Evolutionary conservation across 2,888 invertebrate genomes (phyloP).

Genomic region (Eilema sororculum): DNA sequence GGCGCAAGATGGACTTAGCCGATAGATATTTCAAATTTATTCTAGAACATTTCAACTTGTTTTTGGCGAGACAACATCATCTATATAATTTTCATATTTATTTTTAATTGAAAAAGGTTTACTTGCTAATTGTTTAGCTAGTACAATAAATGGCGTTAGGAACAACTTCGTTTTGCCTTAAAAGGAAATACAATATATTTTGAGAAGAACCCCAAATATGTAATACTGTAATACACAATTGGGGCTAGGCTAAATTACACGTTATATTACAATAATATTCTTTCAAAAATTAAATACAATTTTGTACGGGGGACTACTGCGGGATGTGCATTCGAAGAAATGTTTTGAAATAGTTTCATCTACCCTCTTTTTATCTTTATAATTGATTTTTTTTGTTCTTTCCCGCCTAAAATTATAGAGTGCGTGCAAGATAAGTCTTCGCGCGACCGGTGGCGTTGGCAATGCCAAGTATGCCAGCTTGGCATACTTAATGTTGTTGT

Average conservation of each 20-base stretch:
- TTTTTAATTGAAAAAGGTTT: not conserved
- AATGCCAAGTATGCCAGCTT: too few species aligned
- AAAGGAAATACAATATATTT: not conserved
- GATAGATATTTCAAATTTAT: not conserved
- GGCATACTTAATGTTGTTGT: too few species aligned
- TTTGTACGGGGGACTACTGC: constrained; percentile 26
- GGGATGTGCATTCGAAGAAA: not conserved
- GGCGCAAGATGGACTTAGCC: not conserved
- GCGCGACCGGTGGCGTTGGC: too few species aligned
- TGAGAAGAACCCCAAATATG: not conserved
- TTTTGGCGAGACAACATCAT: not conserved
- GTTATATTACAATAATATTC: constrained; percentile 3
- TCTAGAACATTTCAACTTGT: not conserved
- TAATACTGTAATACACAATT: not conserved
- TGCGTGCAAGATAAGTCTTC: too few species aligned
- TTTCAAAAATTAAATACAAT: constrained; percentile 9
- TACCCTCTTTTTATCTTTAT: too few species aligned
- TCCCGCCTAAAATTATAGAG: constrained; percentile 7
- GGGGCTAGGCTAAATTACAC: not conserved
- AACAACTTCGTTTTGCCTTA: not conserved
- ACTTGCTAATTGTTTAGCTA: not conserved
- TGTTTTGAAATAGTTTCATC: not conserved
- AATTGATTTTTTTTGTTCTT: not conserved
- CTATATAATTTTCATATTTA: not conserved
- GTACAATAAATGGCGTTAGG: not conserved